A percentile compares a stretch with the other conserved stretches of the same genome.
Conservation (phyloP, 2,888 invertebrate species). For the Nephrotoma guestfalica region DNA sequence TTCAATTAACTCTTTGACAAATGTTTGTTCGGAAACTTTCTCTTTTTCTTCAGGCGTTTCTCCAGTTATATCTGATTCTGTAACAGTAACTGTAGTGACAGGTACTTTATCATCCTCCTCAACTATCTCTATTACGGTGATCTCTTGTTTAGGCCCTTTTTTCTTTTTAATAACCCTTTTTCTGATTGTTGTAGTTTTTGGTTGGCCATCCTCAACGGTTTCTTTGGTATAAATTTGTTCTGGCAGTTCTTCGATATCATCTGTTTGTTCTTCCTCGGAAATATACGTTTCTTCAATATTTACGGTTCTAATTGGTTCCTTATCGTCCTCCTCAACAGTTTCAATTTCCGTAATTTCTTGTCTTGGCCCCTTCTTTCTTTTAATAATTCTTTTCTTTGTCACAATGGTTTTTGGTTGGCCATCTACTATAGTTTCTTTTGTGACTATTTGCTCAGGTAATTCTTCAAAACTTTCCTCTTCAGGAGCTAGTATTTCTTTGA, state of each 20-base stretch:
- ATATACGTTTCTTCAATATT: constrained; percentile 16
- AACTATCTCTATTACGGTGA: constrained; percentile 18
- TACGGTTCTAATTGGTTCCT: constrained; percentile 26
- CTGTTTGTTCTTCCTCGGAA: constrained; percentile 17
- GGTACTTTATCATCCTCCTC: constrained; percentile 23
- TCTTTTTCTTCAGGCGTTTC: constrained; percentile 17
- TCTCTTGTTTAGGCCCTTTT: constrained; percentile 18
- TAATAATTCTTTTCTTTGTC: constrained; percentile 23
- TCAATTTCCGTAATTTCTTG: constrained; percentile 30
- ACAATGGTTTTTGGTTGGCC: constrained; percentile 21
- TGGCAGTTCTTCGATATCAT: constrained; percentile 10
- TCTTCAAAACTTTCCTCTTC: constrained; percentile 9
- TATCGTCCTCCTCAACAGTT: constrained; percentile 28
- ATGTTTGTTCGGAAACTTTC: constrained; percentile 22
- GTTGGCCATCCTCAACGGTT: constrained; percentile 23
- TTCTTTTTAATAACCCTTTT: constrained; percentile 21
- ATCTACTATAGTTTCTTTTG: constrained; percentile 28
- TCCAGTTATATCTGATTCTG: constrained; percentile 1
- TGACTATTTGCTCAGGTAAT: constrained; percentile 19
- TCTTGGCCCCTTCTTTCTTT: constrained; percentile 25
- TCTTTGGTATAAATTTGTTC: constrained; percentile 17
- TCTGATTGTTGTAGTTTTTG: constrained; percentile 19
- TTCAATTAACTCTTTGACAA: constrained; percentile 17
- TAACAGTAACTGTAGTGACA: constrained; percentile 6
- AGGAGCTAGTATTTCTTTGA: constrained; percentile 8